phyloP scores from a whole-genome alignment of 2,113 vertebrate species.

The Eclectus roratus region DNA sequence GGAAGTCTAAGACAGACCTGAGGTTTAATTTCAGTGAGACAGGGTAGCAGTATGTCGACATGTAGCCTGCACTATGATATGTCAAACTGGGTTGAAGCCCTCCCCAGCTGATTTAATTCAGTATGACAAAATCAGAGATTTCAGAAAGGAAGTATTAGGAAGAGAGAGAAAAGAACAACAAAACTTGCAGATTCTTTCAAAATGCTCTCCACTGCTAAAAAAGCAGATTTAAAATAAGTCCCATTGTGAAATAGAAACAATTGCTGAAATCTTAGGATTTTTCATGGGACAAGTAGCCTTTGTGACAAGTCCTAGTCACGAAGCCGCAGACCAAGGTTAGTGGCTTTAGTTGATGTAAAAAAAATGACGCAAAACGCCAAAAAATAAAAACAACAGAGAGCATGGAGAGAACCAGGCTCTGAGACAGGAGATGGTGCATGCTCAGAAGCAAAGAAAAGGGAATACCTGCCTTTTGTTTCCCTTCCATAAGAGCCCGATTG shows the following conservation, averaged over 20 bases:
- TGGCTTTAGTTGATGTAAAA: not conserved
- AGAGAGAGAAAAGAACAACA: not conserved
- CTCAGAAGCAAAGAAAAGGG: constrained; percentile 6
- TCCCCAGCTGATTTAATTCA: not conserved
- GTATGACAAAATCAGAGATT: not conserved
- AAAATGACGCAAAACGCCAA: not conserved
- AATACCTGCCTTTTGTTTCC: not conserved
- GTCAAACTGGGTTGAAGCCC: not conserved
- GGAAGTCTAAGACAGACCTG: not conserved
- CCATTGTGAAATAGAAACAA: not conserved
- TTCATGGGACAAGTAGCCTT: not conserved
- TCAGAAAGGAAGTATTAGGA: not conserved
- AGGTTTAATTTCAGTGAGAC: not conserved
- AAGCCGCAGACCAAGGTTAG: not conserved
- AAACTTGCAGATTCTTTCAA: not conserved
- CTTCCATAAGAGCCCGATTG: not conserved
- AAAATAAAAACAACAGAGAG: not conserved
- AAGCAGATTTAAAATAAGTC: not conserved
- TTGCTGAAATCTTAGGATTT: not conserved
- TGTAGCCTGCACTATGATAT: not conserved
- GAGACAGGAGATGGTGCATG: not conserved
- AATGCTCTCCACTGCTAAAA: not conserved
- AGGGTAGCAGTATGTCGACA: not conserved
- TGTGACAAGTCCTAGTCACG: not conserved
- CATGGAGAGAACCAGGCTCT: not conserved